Evolutionary conservation across 2,888 invertebrate species (phyloP).

Genomic region (Patella pellucida): DNA sequence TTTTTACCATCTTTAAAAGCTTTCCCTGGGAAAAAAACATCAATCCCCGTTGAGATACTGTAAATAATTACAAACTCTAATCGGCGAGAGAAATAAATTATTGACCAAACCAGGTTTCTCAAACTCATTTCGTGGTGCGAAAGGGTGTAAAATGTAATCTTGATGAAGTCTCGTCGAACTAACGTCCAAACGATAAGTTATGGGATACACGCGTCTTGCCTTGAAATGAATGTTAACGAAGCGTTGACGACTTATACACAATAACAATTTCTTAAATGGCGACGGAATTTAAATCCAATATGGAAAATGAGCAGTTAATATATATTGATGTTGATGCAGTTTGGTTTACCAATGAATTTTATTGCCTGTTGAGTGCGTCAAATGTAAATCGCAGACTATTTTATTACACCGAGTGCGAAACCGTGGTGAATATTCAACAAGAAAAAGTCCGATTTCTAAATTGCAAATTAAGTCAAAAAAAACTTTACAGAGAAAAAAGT

Average conservation of each 20-base stretch:
- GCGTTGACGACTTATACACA: not conserved
- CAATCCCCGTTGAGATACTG: constrained; percentile 22
- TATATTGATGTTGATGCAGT: not conserved
- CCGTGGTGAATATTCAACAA: too few species aligned
- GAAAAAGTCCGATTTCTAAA: too few species aligned
- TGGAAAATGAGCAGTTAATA: not conserved
- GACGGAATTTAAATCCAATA: not conserved
- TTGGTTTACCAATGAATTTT: too few species aligned
- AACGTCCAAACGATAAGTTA: constrained; percentile 5
- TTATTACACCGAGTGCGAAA: too few species aligned
- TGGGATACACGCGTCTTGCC: constrained; percentile 3
- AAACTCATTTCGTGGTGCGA: constrained; percentile 7
- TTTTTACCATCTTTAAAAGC: not conserved
- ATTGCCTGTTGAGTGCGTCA: too few species aligned
- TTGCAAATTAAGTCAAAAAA: too few species aligned
- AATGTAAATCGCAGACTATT: too few species aligned
- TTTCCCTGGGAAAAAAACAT: constrained; percentile 10
- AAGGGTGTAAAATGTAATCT: constrained; percentile 7
- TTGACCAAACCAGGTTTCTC: constrained; percentile 23
- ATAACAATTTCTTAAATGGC: constrained; percentile 5
- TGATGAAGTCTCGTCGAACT: constrained; percentile 8
- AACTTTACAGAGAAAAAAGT: too few species aligned
- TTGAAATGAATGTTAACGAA: constrained; percentile 7
- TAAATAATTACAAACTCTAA: constrained; percentile 30
- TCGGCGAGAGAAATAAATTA: constrained; percentile 29